A percentile compares a stretch with the other conserved stretches of the same genome.
Conservation (phyloP, 1,140 invertebrate genomes). For the Papilio xuthus region DNA sequence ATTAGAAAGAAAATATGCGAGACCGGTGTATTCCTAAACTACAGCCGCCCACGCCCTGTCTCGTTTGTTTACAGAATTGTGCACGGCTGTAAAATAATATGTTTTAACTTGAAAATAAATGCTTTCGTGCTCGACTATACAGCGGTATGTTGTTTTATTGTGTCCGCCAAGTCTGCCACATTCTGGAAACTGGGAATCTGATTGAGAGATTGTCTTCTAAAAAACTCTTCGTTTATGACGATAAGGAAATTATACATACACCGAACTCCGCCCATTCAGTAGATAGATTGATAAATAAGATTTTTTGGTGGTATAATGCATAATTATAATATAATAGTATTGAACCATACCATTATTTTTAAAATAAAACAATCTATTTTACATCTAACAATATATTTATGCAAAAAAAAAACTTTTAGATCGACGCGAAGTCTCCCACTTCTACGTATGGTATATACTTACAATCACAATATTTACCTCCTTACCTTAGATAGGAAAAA, state of each 20-base stretch:
- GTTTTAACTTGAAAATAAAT: conserved; percentile 76
- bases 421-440: too few relatives aligned
- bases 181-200: conserved; percentile 8
- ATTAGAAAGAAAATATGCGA: conserved; percentile 49
- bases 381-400: too few relatives aligned
- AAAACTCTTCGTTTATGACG: background rate
- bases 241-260: background rate
- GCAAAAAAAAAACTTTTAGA: too few relatives aligned
- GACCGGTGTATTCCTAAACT: conserved; percentile 62
- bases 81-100: conserved; percentile 73
- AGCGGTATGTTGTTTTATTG: conserved; percentile 73
- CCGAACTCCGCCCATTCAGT: too few relatives aligned
- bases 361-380: too few relatives aligned
- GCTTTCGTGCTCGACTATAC: conserved; percentile 61
- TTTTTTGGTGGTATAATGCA: too few relatives aligned
- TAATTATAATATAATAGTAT: too few relatives aligned
- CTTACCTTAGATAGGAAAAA: too few relatives aligned
- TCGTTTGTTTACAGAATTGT: conserved; percentile 73
- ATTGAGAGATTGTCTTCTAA: background rate
- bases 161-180: conserved; percentile 42
- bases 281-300: too few relatives aligned
- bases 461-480: too few relatives aligned
- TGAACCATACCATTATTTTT: too few relatives aligned
- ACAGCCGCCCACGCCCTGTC: conserved; percentile 61
- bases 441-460: too few relatives aligned